Evolutionary conservation across 2,797 vertebrate genomes (phyloP).

Genomic region (Pseudopleuronectes americanus): DNA sequence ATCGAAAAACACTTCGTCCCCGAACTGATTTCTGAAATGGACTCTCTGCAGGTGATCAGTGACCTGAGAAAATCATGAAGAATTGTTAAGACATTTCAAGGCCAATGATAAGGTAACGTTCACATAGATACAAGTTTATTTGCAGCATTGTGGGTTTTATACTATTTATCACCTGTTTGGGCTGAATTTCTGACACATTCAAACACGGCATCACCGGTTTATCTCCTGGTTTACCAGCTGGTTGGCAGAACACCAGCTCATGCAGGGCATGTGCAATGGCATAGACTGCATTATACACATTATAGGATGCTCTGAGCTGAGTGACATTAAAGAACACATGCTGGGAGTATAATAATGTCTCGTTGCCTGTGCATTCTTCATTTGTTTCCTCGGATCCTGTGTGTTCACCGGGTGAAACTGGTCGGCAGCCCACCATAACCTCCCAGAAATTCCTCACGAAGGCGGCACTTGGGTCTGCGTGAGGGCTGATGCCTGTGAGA

Average conservation of each 20-base stretch:
- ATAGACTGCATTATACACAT: slow-evolving; percentile 85
- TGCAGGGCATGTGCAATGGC: slow-evolving; percentile 82
- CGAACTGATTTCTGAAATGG: slow-evolving; percentile 75
- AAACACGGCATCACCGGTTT: slow-evolving; percentile 51
- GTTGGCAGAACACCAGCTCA: slow-evolving; percentile 71
- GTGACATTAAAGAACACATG: slow-evolving; percentile 80
- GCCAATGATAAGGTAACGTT: background rate
- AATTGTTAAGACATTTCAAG: background rate
- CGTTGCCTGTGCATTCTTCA: slow-evolving; percentile 72
- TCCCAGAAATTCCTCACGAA: slow-evolving; percentile 83
- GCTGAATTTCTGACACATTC: slow-evolving; percentile 70
- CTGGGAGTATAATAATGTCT: slow-evolving; percentile 66
- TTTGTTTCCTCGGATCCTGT: background rate
- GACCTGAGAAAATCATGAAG: slow-evolving; percentile 60
- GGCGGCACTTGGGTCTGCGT: slow-evolving; percentile 50
- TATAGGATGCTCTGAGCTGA: slow-evolving; percentile 81
- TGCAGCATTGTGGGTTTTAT: background rate
- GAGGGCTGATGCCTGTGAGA: slow-evolving; percentile 73
- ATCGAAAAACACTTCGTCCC: slow-evolving; percentile 79
- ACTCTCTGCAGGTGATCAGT: slow-evolving; percentile 69
- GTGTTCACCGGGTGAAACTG: slow-evolving; percentile 15
- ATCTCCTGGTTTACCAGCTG: slow-evolving; percentile 13
- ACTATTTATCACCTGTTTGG: slow-evolving; percentile 65
- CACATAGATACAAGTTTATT: background rate
- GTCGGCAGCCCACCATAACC: slow-evolving; percentile 75